Conservation (phyloP, 2,797 vertebrate genomes). For the Alca torda region DNA sequence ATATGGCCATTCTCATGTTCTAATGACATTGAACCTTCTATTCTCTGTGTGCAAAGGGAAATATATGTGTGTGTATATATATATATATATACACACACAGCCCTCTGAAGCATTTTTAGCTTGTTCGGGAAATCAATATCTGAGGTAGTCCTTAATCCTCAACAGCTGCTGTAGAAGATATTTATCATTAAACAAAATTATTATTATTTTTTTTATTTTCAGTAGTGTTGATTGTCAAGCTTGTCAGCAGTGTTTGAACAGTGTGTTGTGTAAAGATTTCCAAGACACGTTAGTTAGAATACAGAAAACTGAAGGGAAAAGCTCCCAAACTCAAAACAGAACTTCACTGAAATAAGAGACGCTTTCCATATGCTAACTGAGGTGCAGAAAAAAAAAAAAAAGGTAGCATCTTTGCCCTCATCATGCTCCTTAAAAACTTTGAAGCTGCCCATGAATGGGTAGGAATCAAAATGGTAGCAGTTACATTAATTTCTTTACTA, state of each 20-base stretch:
- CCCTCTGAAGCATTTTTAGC: not conserved
- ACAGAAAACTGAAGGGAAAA: not conserved
- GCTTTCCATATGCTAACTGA: not conserved
- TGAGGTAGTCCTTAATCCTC: not conserved
- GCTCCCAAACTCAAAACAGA: not conserved
- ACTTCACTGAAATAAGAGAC: not conserved
- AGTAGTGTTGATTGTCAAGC: not conserved
- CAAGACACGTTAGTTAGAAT: not conserved
- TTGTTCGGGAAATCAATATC: not conserved
- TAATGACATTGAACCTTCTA: not conserved
- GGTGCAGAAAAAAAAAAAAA: not conserved
- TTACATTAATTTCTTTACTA: slow-evolving; percentile 61
- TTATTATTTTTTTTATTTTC: not conserved
- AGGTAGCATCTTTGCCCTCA: not conserved
- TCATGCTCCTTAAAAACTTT: not conserved
- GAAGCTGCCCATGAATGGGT: not conserved
- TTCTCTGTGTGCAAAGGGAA: not conserved
- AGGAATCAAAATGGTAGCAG: slow-evolving; percentile 37
- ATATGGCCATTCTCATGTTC: not conserved
- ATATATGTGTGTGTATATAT: not conserved
- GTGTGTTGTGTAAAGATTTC: not conserved
- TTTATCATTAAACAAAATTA: not conserved
- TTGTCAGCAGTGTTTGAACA: not conserved
- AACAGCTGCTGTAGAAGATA: not conserved
- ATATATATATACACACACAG: accelerated